Base-by-base conservation (phyloP, 2,113 vertebrate genomes). In the Periophthalmus modestus region DNA sequence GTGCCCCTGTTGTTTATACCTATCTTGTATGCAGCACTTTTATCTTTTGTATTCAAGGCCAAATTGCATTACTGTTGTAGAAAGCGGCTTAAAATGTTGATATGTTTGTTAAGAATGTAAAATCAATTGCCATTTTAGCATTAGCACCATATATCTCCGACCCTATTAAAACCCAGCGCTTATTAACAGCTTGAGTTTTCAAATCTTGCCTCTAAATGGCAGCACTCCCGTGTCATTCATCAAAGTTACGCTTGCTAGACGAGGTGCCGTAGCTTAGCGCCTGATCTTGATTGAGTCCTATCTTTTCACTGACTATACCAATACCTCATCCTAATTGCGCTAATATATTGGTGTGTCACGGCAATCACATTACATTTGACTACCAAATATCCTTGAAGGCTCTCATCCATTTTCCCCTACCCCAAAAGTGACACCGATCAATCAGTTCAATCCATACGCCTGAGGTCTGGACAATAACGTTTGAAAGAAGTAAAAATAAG, bases 291-390 rank as follows among this genome's bases (percentile, higher is more conserved):
- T 87, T 83, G 73, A 81, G 84, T 78, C 75, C 70, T 15, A 63
- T 87, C 72, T 62, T 76, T 84, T 86, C 23, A 77, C 83, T 85
- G 85, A 82, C 82, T 82, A 78, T 79, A 85, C 80, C 79, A 77
- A 87, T 87, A 72, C 79, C 87, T 92, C 88, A 85, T 59, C 72
- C 84, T 90, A 90, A 90, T 91, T 86, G 74, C 63, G 33, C 80
- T 89, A 88, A 91, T 82, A 77, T 87, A 93, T 92, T 75, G 89
- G 77, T 55, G 69, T 87, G 86, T 88, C 87, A 87, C 76, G 84
- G 75, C 89, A 90, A 92, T 92, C 79, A 12, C 73, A 75, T 87
- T 91, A 85, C 73, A 88, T 91, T 82, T 89, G 88, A 92, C 88
- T 89, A 87, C 77, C 81, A 89, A 93, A 89, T 87, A 66, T 68